These are phyloP conservation scores for Acipenser ruthenus DNA, from an alignment of 2,797 vertebrate species.

Conservation along the genomic window DNA sequence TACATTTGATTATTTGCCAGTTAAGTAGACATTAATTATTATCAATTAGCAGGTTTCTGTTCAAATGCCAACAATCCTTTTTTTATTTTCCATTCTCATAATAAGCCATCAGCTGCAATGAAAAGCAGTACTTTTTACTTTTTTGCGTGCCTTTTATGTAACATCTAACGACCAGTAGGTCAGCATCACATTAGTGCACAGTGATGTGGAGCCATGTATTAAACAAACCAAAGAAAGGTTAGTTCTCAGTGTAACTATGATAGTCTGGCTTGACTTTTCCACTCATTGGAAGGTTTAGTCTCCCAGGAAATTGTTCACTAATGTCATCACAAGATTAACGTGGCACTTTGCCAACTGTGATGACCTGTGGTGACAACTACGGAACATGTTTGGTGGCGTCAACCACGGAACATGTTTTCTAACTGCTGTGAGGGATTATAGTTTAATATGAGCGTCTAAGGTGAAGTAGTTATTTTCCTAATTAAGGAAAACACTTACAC, in stretches of 20 bases:
- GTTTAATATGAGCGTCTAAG: background rate
- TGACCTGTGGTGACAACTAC: constrained; percentile 4
- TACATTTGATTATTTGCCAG: constrained; percentile 9
- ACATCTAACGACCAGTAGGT: too few species aligned
- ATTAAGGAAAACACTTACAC: background rate
- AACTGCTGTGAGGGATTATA: background rate
- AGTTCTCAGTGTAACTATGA: too few species aligned
- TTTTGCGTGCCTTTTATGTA: too few species aligned
- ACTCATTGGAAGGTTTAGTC: constrained; percentile 11
- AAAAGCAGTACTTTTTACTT: background rate
- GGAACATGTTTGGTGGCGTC: background rate
- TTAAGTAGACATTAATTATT: constrained; percentile 13
- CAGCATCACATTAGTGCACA: too few species aligned
- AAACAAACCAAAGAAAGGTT: too few species aligned
- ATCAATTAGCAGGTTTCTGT: background rate
- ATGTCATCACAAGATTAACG: constrained; percentile 18
- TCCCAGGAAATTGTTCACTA: constrained; percentile 12
- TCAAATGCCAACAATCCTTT: constrained; percentile 3
- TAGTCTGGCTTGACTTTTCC: background rate
- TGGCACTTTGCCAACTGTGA: constrained; percentile 20
- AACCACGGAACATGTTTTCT: background rate
- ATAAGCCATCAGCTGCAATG: constrained; percentile 19
- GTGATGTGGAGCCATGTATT: too few species aligned
- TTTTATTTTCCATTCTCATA: constrained; percentile 19
- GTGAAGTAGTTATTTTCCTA: background rate